Evolutionary conservation across 2,888 invertebrate genomes (phyloP).

Genomic region (Acanthococcus lagerstroemiae): DNA sequence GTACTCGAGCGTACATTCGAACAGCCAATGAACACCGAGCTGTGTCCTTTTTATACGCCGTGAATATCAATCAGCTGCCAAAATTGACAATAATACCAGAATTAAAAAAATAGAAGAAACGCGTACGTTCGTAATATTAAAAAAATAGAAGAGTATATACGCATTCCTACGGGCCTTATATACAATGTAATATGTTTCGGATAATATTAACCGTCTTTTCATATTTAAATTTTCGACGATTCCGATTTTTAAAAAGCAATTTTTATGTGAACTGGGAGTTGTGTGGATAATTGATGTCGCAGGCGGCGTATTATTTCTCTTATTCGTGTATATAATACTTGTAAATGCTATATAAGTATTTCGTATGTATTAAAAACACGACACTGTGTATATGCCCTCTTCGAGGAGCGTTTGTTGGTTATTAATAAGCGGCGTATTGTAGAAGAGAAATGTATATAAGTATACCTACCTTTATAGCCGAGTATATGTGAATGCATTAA

Average conservation of each 20-base stretch:
- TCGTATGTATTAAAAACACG: neutral
- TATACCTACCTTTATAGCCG: neutral
- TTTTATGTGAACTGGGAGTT: slow-evolving; percentile 22
- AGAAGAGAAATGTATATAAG: slow-evolving; percentile 7
- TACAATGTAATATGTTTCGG: neutral
- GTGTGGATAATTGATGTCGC: slow-evolving; percentile 15
- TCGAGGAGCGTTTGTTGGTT: too few relatives aligned
- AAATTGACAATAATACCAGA: slow-evolving; percentile 23
- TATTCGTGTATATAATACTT: neutral
- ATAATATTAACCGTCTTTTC: slow-evolving; percentile 13
- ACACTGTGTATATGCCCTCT: too few relatives aligned
- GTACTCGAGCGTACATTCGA: too few relatives aligned
- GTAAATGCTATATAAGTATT: neutral
- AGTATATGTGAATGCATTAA: slow-evolving; percentile 27
- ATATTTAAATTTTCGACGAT: slow-evolving; percentile 27
- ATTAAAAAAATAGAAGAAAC: neutral
- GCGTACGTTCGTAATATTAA: neutral
- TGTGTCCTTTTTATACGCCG: slow-evolving; percentile 18
- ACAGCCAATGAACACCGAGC: too few relatives aligned
- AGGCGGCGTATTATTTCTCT: neutral
- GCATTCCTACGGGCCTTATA: neutral
- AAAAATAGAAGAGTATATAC: neutral
- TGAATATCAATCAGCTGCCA: slow-evolving; percentile 29
- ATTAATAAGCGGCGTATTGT: slow-evolving; percentile 28
- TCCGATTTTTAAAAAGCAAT: slow-evolving; percentile 23